Conservation (phyloP, 53 echinoderm and acorn worm species). For the Stichopus horrens region DNA sequence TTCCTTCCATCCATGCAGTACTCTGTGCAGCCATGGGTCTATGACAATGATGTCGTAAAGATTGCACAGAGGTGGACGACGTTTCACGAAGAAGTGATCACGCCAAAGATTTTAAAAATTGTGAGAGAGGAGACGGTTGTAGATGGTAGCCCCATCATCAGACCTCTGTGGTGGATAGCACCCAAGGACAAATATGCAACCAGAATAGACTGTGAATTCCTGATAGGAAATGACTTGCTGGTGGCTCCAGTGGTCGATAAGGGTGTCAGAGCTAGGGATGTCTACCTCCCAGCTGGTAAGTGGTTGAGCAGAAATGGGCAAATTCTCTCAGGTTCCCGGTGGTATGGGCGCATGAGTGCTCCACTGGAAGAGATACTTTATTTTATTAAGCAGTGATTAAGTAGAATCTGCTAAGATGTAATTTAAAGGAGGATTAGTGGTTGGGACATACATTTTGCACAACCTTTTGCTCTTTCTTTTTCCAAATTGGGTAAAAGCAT, state of each 20-base stretch:
- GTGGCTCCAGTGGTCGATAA: conserved; percentile 80
- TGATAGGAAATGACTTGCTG: conserved; percentile 77
- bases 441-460: too few relatives aligned
- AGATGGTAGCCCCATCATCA: conserved; percentile 70
- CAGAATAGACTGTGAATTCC: conserved; percentile 75
- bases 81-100: conserved; percentile 77
- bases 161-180: conserved; percentile 93
- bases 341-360: conserved; percentile 61
- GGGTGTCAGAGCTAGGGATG: conserved; percentile 58
- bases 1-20: conserved; percentile 67
- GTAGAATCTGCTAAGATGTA: too few relatives aligned
- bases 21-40: conserved; percentile 65
- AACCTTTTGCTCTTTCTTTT: too few relatives aligned
- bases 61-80: conserved; percentile 78
- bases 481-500: too few relatives aligned
- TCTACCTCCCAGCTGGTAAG: conserved; percentile 74
- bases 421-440: too few relatives aligned
- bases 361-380: conserved; percentile 73
- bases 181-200: conserved; percentile 69
- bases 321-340: conserved; percentile 54
- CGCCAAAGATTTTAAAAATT: conserved; percentile 63
- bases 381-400: conserved; percentile 13
- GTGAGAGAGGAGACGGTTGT: conserved; percentile 61
- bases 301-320: conserved; percentile 63
- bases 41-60: conserved; percentile 66